Base-by-base conservation (phyloP, 2,888 invertebrate genomes). In the Metallyticus violacea region DNA sequence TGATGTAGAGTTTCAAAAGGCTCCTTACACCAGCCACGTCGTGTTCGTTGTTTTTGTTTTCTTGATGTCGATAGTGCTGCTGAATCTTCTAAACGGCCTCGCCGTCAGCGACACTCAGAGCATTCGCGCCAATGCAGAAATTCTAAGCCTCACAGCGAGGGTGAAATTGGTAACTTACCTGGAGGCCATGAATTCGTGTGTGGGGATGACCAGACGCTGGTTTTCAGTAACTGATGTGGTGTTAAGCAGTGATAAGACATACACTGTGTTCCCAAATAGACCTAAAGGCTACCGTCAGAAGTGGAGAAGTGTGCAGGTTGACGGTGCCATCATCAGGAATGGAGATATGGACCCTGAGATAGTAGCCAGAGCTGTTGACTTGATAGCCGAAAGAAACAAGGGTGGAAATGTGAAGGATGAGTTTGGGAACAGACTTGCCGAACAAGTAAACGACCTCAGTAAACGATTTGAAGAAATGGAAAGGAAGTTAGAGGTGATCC, bases 51-150 rank as follows among this genome's bases (percentile, higher is more conserved):
- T 29, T 5, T 83, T 83, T 77, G 77, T 83, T 22, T 83, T 83
- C 9, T 27, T 83, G 77, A 77, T 77, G 6, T 77, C 83, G n/a
- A 83, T 83, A 22, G 83, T 83, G 15, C 77, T 83, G 26, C 83
- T 83, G 7, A 83, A 83, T 28, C 83, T 83, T 28, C 77, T 83
- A 2, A 83, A 83, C 27, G 83, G 83, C n/a, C 77, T 83, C 2
- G 83, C 83, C 3, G 83, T 83, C 4, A 77, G 83, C 4, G 83
- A 83, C 25, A 77, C 83, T 22, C 83, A 83, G 7, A 26, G 77
- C 0, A 83, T 83, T n/a, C 76, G 83, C n/a, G 77, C n/a, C 0
- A 25, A 83, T 77, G 83, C 83, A 1, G 77, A 83, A 25, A 77
- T 83, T 1, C 77, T 83, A n/a, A 83, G 83, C 29, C 28, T 83